Base-by-base conservation (phyloP, 2,797 vertebrate species). In the Astyanax mexicanus region DNA sequence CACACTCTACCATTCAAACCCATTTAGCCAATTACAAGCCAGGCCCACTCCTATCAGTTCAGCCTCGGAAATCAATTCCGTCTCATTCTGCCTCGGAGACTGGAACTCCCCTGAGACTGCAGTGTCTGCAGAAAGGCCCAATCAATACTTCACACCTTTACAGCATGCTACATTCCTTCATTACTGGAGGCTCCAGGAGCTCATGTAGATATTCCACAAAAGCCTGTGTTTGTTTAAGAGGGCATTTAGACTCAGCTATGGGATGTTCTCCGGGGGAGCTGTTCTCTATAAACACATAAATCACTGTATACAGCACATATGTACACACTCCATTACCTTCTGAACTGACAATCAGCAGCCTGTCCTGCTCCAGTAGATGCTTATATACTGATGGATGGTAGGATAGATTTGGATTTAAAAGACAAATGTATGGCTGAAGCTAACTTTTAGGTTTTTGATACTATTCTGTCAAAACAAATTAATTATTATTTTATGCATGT, bases 91-190 rank as follows among this genome's bases (percentile, higher is more conserved):
- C 66, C 64, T 68, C 44, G 1, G 21, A 61, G 54, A 67, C 19
- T 7, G 32, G 38, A 32, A n/a, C 32, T 81, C 70, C 23, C 60
- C 40, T 47, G 47, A 69, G 60, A 44, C 47, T 38, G 68, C 49
- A 35, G 72, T 62, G 71, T 52, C 60, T 67, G 62, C 54, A 72
- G 64, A 74, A 80, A 69, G 27, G 57, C 57, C 32, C 23, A 23
- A 71, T 83, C 81, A 75, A 83, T 80, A 80, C 62, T 76, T 77
- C 40, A 60, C 67, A 70, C 57, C 45, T 58, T 72, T 80, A 76
- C 51, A 79, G 61, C 57, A 71, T 58, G 71, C 58, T 44, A 15
- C 23, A 49, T 44, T 37, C 29, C 7, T 67, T 27, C 47, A 74
- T 64, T 42, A 51, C 62, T 44, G 3, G 4, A 47, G 25, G 54